Evolutionary conservation across 2,888 invertebrate genomes (phyloP).

Genomic region (Machimus rusticus): DNA sequence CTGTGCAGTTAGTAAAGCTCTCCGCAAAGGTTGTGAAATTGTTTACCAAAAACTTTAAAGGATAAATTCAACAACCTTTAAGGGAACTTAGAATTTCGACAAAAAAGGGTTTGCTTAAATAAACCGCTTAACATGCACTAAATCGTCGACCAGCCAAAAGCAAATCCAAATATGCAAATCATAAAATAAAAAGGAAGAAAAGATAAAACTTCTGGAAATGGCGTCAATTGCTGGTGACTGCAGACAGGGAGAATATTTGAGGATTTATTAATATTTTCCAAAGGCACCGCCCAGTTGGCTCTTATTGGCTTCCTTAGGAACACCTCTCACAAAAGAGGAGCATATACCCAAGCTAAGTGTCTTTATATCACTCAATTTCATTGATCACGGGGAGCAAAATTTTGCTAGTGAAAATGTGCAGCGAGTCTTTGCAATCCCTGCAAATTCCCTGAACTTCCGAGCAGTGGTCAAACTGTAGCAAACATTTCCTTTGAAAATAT

Average conservation of each 20-base stretch:
- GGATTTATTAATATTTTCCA: slow-evolving; percentile 26
- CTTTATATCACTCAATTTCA: slow-evolving; percentile 3
- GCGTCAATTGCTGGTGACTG: slow-evolving; percentile 16
- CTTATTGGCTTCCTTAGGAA: slow-evolving; percentile 28
- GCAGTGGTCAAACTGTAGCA: background rate
- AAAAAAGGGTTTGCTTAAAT: slow-evolving; percentile 2
- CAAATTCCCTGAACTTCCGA: background rate
- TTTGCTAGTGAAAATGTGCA: background rate
- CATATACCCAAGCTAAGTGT: background rate
- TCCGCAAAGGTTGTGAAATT: background rate
- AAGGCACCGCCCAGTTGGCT: slow-evolving; percentile 28
- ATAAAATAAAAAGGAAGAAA: background rate
- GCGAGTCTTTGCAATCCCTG: background rate
- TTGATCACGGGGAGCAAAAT: background rate
- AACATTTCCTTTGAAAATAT: background rate
- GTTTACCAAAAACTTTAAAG: background rate
- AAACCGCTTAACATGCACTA: background rate
- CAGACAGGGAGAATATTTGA: slow-evolving; percentile 11
- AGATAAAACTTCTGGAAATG: slow-evolving; percentile 19
- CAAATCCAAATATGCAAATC: slow-evolving; percentile 7
- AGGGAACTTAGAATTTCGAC: background rate
- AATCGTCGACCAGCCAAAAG: background rate
- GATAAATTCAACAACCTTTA: background rate
- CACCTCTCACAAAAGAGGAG: slow-evolving; percentile 13
- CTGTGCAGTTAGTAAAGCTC: background rate